These are phyloP conservation scores for Hippopotamus amphibius DNA, from an alignment of 2,113 vertebrate genomes.

Conservation along the genomic window DNA sequence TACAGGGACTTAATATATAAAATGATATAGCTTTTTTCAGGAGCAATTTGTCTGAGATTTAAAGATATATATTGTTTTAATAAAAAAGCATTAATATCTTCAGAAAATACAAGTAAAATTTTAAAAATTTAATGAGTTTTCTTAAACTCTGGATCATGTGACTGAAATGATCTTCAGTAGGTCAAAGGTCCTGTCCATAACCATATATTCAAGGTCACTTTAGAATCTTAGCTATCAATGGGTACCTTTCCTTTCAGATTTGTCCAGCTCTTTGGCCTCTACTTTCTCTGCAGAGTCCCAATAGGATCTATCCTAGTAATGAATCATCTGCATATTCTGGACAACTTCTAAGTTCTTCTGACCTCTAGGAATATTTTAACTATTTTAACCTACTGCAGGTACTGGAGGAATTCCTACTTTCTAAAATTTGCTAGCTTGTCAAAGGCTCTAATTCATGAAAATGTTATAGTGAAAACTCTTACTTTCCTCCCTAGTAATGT, in stretches of 20 bases:
- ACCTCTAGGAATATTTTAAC: neutral
- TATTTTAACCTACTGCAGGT: no score
- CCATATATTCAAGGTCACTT: neutral
- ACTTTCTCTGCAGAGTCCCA: neutral
- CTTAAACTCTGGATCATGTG: neutral
- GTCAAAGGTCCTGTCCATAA: neutral
- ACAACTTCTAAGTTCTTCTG: neutral
- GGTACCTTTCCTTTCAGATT: neutral
- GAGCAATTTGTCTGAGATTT: conserved; percentile 33
- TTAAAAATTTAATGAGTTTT: neutral
- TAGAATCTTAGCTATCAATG: neutral
- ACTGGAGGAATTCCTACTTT: neutral
- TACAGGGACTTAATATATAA: conserved; percentile 54
- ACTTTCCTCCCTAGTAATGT: neutral
- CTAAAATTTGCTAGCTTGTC: neutral
- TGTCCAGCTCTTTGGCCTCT: neutral
- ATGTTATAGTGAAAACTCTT: neutral
- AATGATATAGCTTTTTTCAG: conserved; percentile 57
- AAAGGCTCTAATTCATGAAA: neutral
- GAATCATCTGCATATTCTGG: neutral
- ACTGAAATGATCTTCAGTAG: neutral
- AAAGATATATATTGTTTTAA: conserved; percentile 34
- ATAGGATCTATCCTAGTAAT: neutral
- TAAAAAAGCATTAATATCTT: conserved; percentile 5
- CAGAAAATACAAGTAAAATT: neutral